These are phyloP conservation scores for Ceraclea dissimilis DNA, from an alignment of 2,888 invertebrate genomes.

Conservation along the genomic window DNA sequence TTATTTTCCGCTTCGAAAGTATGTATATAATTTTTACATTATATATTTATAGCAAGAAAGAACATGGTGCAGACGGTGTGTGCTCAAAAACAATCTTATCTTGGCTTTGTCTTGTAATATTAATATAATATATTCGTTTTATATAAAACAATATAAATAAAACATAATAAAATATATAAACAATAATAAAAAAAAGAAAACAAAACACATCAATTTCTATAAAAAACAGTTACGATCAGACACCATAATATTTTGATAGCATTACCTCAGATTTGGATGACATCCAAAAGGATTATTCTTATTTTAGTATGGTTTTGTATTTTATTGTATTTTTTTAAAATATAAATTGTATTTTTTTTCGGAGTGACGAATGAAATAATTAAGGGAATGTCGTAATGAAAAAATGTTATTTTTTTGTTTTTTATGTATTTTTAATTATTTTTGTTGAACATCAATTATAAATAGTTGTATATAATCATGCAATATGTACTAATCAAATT, in stretches of 20 bases:
- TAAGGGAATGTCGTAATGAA: too few relatives aligned
- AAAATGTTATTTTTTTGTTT: too few relatives aligned
- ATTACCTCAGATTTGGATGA: conserved; percentile 23
- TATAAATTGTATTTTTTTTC: too few relatives aligned
- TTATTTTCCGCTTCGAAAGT: background rate
- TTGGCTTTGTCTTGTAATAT: conserved; percentile 26
- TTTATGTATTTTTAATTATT: too few relatives aligned
- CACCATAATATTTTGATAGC: conserved; percentile 24
- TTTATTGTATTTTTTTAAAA: background rate
- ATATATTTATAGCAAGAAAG: conserved; percentile 7
- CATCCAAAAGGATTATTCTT: conserved; percentile 18
- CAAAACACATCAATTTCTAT: conserved; percentile 27
- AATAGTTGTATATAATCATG: background rate
- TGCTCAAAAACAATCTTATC: conserved; percentile 26
- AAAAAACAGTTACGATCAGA: conserved; percentile 26
- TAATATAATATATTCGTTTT: conserved; percentile 2
- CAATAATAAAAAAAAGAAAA: conserved; percentile 25
- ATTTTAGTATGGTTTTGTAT: background rate
- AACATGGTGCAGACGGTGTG: conserved; percentile 22
- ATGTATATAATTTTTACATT: too few relatives aligned
- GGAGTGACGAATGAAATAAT: too few relatives aligned
- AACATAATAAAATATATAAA: conserved; percentile 23
- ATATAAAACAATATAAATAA: conserved; percentile 8
- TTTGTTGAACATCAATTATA: too few relatives aligned
- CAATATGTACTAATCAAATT: background rate